phyloP scores from a whole-genome alignment of 2,888 invertebrate genomes.

The Octonoba sinensis region DNA sequence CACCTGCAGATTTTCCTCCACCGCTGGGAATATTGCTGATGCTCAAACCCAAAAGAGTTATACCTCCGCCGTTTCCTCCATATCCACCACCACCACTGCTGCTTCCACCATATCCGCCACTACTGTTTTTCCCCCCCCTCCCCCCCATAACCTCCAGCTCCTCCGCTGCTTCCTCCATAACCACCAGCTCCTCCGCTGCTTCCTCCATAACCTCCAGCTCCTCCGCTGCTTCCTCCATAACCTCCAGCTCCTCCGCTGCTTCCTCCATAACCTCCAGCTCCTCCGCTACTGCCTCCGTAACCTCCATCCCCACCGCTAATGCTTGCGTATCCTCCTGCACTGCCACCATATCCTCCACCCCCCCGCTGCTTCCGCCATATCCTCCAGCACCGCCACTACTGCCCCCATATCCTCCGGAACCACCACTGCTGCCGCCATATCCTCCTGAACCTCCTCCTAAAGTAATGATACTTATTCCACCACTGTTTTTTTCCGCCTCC shows the following conservation, averaged over 20 bases:
- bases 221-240: constrained; percentile 9
- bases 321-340: constrained; percentile 18
- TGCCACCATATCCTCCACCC: constrained; percentile 26
- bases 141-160: constrained; percentile 38
- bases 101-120: constrained; percentile 51
- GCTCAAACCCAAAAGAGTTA: constrained; percentile 55
- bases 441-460: constrained; percentile 31
- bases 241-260: constrained; percentile 23
- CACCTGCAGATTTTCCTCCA: constrained; percentile 31
- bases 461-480: neutral
- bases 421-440: constrained; percentile 12
- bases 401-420: constrained; percentile 31
- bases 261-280: constrained; percentile 22
- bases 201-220: constrained; percentile 28
- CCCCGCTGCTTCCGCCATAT: constrained; percentile 23
- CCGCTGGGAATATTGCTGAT: constrained; percentile 51
- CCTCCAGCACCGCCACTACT: constrained; percentile 21
- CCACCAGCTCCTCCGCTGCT: constrained; percentile 22
- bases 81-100: constrained; percentile 46
- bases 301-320: constrained; percentile 18
- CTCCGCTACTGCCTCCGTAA: constrained; percentile 9
- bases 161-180: constrained; percentile 20
- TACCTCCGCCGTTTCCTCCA: constrained; percentile 39
- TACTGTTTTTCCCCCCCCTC: constrained; percentile 26
- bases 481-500: constrained; percentile 7